phyloP scores from a whole-genome alignment of 2,797 vertebrate genomes.

The Diglossa cyanea region DNA sequence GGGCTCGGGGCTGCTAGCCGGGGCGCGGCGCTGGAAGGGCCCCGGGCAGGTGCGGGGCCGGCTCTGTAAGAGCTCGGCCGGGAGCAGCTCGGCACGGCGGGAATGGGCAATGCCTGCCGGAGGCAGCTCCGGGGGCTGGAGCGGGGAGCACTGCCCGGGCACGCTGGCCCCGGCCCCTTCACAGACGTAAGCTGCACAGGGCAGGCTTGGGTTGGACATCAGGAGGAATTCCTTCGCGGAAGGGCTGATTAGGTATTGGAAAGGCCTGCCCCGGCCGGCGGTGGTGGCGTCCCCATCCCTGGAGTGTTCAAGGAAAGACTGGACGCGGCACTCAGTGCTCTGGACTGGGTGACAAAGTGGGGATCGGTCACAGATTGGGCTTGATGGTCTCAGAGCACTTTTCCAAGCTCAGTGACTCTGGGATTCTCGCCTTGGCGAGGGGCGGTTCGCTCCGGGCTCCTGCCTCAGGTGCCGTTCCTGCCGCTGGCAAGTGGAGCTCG shows the following conservation, averaged over 20 bases:
- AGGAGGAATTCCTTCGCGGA: not conserved
- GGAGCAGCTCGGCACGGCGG: not conserved
- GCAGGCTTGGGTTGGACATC: fast-evolving
- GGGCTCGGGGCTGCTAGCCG: not conserved
- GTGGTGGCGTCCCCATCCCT: too few relatives aligned
- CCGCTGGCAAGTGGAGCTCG: not conserved
- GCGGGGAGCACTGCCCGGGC: not conserved
- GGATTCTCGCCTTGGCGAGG: not conserved
- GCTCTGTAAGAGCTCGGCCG: not conserved
- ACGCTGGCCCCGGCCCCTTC: not conserved
- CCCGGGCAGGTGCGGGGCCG: not conserved
- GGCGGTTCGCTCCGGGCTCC: not conserved
- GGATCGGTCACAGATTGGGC: not conserved
- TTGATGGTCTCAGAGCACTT: not conserved
- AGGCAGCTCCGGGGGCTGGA: not conserved
- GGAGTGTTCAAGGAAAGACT: not conserved
- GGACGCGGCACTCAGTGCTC: not conserved
- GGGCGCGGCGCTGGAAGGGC: not conserved
- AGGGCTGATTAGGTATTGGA: fast-evolving
- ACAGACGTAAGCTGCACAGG: fast-evolving
- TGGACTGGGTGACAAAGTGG: not conserved
- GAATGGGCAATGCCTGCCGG: not conserved
- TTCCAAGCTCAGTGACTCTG: not conserved
- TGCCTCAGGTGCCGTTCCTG: not conserved
- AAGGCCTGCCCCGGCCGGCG: not conserved